Evolutionary conservation across 30 jellyfish, hydroid and myxozoan species (phyloP), one percentile per base, ranked within the genome.

Genomic region (Pseudorhiza aurosa): DNA sequence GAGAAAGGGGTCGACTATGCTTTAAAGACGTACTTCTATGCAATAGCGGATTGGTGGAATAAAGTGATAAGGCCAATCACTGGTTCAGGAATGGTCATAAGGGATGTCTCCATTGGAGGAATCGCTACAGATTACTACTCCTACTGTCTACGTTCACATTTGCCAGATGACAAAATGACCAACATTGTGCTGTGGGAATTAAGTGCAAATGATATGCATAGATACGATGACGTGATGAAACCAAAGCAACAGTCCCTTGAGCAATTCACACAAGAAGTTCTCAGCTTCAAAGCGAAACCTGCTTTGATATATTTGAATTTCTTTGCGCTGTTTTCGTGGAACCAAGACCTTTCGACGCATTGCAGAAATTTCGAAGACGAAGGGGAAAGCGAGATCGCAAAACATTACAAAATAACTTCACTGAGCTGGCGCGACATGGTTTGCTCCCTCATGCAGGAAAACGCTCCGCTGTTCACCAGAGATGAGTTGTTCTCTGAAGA

Each of bases 11-110:
- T 94, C 21, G 99, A 94, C 35, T 94, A 42, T 68, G 97, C 94
- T 14, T 81, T 94, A 80, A 74, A 95, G 51, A 65, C 99, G 65
- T 94, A 94, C 42, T 94, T 94, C 94, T 94, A 94, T 36, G 96
- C 97, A 19, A 87, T 94, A n/a, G 99, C 96, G 25, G 99, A 94
- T 78, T 94, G 96, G 92, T 94, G 99, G 99, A 94, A 94, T 62
- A 94, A 94, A 78, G 90, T 94, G 7, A 94, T 94, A 43, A 87
- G 99, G 14, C 99, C 99, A 17, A 95, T 94, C 37, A 94, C 99
- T 53, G 99, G 99, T 46, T 94, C 99, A 1, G 89, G 96, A 10
- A 87, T 94, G 99, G 71, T 87, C n/a, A 83, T 94, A 32, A 85
- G 99, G 53, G 99, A 94, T 72, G 97, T 82, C 37, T 94, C 99